Percentiles rank a stretch among this genome's conserved stretches.
Evolutionary conservation across 2,888 invertebrate genomes (phyloP).

Genomic region (Glyphotaelius pellucidus): DNA sequence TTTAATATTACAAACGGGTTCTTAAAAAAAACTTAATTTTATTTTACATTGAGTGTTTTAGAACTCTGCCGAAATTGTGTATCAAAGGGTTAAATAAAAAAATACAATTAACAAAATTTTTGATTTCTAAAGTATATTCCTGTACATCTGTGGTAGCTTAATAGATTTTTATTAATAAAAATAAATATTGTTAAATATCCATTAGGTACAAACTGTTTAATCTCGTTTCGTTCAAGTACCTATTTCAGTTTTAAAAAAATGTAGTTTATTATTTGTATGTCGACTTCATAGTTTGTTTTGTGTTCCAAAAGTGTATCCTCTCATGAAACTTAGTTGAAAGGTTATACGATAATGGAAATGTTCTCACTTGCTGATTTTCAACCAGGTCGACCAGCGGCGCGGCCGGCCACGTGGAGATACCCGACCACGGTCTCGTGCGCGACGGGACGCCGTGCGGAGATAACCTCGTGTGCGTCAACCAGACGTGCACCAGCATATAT

Average conservation of each 20-base stretch:
- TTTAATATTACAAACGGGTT: no score
- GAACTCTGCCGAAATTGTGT: neutral
- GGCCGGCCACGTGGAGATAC: constrained; percentile 81
- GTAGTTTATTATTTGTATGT: neutral
- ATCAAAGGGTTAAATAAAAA: neutral
- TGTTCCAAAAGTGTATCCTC: constrained; percentile 16
- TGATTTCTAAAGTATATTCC: no score
- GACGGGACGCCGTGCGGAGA: constrained; percentile 97
- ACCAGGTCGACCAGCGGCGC: constrained; percentile 86
- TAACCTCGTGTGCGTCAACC: constrained; percentile 95
- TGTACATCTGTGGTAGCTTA: no score
- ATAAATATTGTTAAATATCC: no score
- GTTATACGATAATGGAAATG: constrained; percentile 2
- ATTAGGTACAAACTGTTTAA: neutral
- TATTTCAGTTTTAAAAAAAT: no score
- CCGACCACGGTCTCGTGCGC: constrained; percentile 91
- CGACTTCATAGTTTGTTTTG: constrained; percentile 16
- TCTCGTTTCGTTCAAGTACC: neutral
- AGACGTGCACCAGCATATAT: constrained; percentile 92
- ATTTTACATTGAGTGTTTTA: no score
- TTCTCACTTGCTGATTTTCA: neutral
- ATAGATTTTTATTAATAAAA: no score
- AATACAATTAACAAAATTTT: no score
- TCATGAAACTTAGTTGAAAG: neutral
- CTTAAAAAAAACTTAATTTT: no score